Evolutionary conservation across 1,140 invertebrate species (phyloP).

Genomic region (Octopus sinensis): DNA sequence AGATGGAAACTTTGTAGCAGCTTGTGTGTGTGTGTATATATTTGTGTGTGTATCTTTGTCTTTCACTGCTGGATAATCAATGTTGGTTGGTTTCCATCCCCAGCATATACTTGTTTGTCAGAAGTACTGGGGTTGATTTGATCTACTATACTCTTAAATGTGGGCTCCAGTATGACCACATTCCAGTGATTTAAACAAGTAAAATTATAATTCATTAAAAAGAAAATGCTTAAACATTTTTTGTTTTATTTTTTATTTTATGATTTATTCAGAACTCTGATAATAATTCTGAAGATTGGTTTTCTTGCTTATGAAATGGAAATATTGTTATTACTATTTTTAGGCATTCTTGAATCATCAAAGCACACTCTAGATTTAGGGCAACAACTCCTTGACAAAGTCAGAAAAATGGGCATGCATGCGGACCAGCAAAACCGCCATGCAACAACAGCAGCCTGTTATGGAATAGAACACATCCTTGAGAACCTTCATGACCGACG

Average conservation of each 20-base stretch:
- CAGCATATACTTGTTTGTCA: too few species aligned
- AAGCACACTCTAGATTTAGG: slow-evolving; percentile 76
- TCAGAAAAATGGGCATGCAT: slow-evolving; percentile 57
- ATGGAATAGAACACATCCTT: slow-evolving; percentile 58
- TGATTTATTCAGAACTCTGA: not conserved
- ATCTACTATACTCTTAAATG: too few species aligned
- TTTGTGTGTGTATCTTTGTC: too few species aligned
- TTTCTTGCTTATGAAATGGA: not conserved
- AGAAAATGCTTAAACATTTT: not conserved
- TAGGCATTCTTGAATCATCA: slow-evolving; percentile 71
- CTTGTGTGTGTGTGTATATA: too few species aligned
- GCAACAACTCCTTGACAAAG: slow-evolving; percentile 70
- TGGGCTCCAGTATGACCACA: too few species aligned
- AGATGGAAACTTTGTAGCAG: too few species aligned
- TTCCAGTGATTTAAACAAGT: too few species aligned
- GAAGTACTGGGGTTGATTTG: too few species aligned
- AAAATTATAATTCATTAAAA: too few species aligned
- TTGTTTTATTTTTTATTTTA: not conserved
- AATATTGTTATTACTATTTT: slow-evolving; percentile 19
- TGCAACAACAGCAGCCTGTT: slow-evolving; percentile 58
- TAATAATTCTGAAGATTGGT: not conserved
- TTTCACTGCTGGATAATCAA: too few species aligned
- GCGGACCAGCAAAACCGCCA: slow-evolving; percentile 55
- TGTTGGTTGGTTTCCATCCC: too few species aligned
- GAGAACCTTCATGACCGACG: slow-evolving; percentile 74